phyloP scores from a whole-genome alignment of 2,888 invertebrate genomes.

The Erebia epiphron region DNA sequence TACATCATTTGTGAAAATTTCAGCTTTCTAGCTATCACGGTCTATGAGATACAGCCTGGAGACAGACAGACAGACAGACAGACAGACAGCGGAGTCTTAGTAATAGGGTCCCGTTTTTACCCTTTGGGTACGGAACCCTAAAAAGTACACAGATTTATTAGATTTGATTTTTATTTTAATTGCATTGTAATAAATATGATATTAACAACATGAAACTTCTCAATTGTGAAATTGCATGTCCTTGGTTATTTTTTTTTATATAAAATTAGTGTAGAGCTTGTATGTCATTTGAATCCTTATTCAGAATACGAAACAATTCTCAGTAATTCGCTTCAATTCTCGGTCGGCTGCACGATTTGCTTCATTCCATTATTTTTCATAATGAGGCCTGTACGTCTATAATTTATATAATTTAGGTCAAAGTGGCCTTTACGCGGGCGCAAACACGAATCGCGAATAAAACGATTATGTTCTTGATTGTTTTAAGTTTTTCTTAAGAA shows the following conservation, averaged over 20 bases:
- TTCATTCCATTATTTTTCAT: constrained; percentile 38
- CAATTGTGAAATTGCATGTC: too few species aligned
- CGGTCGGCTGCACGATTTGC: constrained; percentile 51
- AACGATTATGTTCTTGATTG: constrained; percentile 29
- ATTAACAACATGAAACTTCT: too few species aligned
- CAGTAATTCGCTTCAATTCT: constrained; percentile 46
- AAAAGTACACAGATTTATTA: too few species aligned
- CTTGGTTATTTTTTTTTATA: not conserved
- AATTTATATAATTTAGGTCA: constrained; percentile 38
- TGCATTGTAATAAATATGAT: too few species aligned
- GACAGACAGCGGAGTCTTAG: too few species aligned
- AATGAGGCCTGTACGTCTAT: constrained; percentile 35
- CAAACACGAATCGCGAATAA: constrained; percentile 28
- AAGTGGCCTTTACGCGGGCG: constrained; percentile 29
- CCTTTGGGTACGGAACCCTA: too few species aligned
- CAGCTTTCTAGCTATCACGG: too few species aligned
- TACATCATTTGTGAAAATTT: too few species aligned
- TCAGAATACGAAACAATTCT: constrained; percentile 24
- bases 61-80: too few species aligned
- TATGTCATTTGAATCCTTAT: constrained; percentile 11
- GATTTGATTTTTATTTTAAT: too few species aligned
- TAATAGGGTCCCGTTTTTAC: too few species aligned
- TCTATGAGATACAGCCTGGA: too few species aligned
- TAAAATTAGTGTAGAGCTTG: not conserved
- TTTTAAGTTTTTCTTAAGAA: constrained; percentile 3